Base-by-base conservation (phyloP, 2,797 vertebrate genomes). In the Sebastolobus altivelis region DNA sequence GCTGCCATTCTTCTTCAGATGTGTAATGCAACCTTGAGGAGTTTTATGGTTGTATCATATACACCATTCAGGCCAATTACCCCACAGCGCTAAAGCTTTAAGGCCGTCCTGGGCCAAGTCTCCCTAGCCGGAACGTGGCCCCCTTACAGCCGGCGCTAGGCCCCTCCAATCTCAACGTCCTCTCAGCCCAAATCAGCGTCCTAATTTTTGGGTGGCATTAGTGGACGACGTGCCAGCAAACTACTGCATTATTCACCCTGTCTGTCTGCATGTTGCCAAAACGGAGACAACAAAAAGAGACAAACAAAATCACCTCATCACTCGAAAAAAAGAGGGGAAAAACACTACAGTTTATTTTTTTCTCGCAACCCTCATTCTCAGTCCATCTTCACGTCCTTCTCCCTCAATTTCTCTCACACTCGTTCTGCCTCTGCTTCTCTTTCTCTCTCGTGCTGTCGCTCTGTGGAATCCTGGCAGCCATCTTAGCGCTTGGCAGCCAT, bases 401-500 rank as follows among this genome's bases (percentile, higher is more conserved):
- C 78, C 55, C 79, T 84, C 71, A 56, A 6, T 72, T 75, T 79
- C 86, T 82, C 84, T 88, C 81, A 72, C 85, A 82, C 80, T 88
- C 69, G 33, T 87, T 82, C 77, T 83, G 82, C 88, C 87, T 86
- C 88, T 90, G 80, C 83, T 87, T 90, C 90, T 91, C 90, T 93
- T 83, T 88, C 85, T 90, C 91, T 88, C 88, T 89, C 67, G 55
- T 88, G 87, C 92, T 93, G 95, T 95, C 86, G 90, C 94, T 95
- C 93, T 93, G 92, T 91, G 92, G 94, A 96, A 95, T 96, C 95
- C 96, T 97, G 96, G 96, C 97, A 97, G 96, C 96, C 97, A 97
- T 93, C 89, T 98, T 97, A 97, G 96, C 80, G 95, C 95, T 97
- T 98, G 97, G 97, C 97, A 98, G 96, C 97, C 97, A 97, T 98